Conservation (phyloP, 1,140 invertebrate species). For the Sycobia sp. region DNA sequence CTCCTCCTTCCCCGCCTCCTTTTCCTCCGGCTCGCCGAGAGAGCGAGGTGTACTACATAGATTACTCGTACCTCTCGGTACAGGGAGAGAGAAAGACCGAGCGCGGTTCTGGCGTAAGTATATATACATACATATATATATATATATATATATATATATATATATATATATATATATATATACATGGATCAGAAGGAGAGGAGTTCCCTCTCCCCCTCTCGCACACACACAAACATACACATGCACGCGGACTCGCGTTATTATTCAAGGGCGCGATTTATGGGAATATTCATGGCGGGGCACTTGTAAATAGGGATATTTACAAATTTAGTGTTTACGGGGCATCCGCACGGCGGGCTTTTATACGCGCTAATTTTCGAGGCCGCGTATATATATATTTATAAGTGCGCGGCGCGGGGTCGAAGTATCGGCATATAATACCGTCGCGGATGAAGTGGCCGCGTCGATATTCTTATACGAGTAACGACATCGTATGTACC, state of each 20-base stretch:
- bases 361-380: constrained; percentile 16
- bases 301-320: constrained; percentile 28
- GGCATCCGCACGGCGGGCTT: not conserved
- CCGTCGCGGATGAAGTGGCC: too few relatives aligned
- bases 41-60: constrained; percentile 34
- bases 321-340: constrained; percentile 25
- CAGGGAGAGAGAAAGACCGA: not conserved
- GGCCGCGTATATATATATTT: too few relatives aligned
- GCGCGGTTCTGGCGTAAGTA: not conserved
- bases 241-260: not conserved
- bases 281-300: constrained; percentile 30
- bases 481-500: too few relatives aligned
- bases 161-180: too few relatives aligned
- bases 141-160: too few relatives aligned
- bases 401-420: not conserved
- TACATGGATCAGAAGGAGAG: too few relatives aligned
- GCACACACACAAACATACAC: too few relatives aligned
- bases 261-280: constrained; percentile 35
- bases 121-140: too few relatives aligned
- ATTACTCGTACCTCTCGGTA: constrained; percentile 14
- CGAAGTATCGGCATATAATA: too few relatives aligned
- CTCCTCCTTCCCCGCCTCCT: not conserved
- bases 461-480: too few relatives aligned
- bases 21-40: not conserved
- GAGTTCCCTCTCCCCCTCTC: too few relatives aligned